These are phyloP conservation scores for Mylabris sibirica DNA, from an alignment of 2,888 invertebrate genomes.

Conservation along the genomic window DNA sequence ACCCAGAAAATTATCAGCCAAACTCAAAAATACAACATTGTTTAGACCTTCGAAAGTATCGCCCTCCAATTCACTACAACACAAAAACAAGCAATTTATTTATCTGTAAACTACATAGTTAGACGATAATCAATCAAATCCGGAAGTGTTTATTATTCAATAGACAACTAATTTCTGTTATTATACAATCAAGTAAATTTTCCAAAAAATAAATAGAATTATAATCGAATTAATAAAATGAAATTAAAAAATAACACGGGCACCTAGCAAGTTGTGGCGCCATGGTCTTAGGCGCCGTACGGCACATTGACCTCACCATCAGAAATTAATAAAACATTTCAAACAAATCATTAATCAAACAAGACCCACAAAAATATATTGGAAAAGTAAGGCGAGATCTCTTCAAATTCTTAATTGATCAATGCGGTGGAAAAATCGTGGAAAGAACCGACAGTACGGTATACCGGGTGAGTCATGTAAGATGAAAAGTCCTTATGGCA, in stretches of 20 bases:
- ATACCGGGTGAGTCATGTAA: too few species aligned
- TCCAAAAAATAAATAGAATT: slow-evolving; percentile 4
- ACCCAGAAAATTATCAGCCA: slow-evolving; percentile 80
- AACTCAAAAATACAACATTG: slow-evolving; percentile 76
- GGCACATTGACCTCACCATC: slow-evolving; percentile 38
- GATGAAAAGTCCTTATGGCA: too few species aligned
- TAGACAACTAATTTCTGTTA: not conserved
- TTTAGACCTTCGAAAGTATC: slow-evolving; percentile 78
- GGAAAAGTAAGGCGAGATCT: not conserved
- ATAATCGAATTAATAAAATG: not conserved
- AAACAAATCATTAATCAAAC: slow-evolving; percentile 7
- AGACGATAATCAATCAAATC: not conserved
- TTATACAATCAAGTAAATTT: not conserved
- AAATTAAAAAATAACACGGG: slow-evolving; percentile 33
- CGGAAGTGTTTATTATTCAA: not conserved
- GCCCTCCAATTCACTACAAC: slow-evolving; percentile 75
- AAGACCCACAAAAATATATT: slow-evolving; percentile 1
- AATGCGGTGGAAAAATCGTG: too few species aligned
- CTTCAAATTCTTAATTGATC: not conserved
- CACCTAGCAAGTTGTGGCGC: slow-evolving; percentile 42
- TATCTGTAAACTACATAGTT: not conserved
- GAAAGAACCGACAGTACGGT: not conserved
- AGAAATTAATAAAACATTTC: slow-evolving; percentile 30
- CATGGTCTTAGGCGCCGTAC: slow-evolving; percentile 43
- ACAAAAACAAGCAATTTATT: slow-evolving; percentile 36